Base-by-base conservation (phyloP, 2,113 vertebrate species). In the Cavia porcellus region DNA sequence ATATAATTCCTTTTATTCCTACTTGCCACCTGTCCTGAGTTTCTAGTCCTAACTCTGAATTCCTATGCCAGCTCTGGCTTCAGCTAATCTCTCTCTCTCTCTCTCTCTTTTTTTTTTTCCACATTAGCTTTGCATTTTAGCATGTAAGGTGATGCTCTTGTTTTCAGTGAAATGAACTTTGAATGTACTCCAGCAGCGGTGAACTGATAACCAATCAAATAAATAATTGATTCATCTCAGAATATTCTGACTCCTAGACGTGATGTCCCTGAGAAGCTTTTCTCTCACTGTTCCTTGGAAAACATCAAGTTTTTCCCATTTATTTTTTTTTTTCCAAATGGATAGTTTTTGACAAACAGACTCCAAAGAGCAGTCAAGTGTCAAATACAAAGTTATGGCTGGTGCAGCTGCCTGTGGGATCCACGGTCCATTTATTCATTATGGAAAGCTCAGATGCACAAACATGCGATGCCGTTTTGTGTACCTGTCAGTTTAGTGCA, bases 341-440 rank as follows among this genome's bases (percentile, higher is more conserved):
- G 94, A 87, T 42, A 38, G 3, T 45, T 98, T 98, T 96, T 96
- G 86, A 93, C 94, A 97, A 96, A 55, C 94, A 96, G 81, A 94
- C 90, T 95, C 86, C 82, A 97, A 28, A 98, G 97, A 98, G 97
- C 98, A 98, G 94, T 94, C 64, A 85, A 98, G 98, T 98, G 98
- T 98, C 98, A 98, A 90, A 94, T 20, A 5, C 82, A 75, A 95
- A 97, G 98, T 97, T 98, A 61, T 66, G 97, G 97, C 95, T 97
- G 97, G 95, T 97, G 96, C 96, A 85, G 96, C 96, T 92, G 97
- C 47, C 3, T 94, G 95, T 86, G 96, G 98, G 92, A 96, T 90
- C 96, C 94, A 97, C 1, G 96, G 98, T 98, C 97, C 98, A 97
- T 98, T 98, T 98, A 90, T 89, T 97, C 98, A 96, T 98, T 86